These are phyloP conservation scores for Pangasianodon gigas DNA, from an alignment of 2,113 vertebrate species.

Conservation along the genomic window DNA sequence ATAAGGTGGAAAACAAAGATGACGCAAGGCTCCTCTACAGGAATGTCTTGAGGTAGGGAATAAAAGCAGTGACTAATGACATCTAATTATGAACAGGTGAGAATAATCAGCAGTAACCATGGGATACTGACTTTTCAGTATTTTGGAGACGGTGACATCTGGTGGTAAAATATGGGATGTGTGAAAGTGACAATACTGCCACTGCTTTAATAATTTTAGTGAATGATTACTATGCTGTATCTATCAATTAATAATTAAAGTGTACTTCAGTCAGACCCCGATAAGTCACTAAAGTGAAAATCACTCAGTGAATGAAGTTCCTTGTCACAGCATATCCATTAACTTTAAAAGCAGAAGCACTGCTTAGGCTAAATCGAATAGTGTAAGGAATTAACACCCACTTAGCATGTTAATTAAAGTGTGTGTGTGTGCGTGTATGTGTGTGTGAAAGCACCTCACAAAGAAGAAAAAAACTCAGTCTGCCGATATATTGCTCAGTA, in stretches of 20 bases:
- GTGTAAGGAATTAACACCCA: constrained; percentile 44
- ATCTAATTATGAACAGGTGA: background rate
- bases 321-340: constrained; percentile 3
- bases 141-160: background rate
- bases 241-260: background rate
- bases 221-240: background rate
- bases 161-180: no score
- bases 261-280: background rate
- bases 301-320: background rate
- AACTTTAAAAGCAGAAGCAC: constrained; percentile 14
- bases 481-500: background rate
- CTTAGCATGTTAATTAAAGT: constrained; percentile 45
- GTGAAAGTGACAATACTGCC: background rate
- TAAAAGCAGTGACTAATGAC: background rate
- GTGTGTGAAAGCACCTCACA: constrained; percentile 13
- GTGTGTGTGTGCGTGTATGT: background rate
- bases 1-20: background rate
- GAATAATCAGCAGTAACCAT: background rate
- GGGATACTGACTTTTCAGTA: background rate
- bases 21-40: background rate
- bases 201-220: background rate
- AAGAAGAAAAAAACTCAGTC: background rate
- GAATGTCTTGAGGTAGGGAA: background rate
- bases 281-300: background rate
- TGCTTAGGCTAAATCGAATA: background rate